phyloP scores from a whole-genome alignment of 2,797 vertebrate genomes.

The Tenualosa thibaudeaui region DNA sequence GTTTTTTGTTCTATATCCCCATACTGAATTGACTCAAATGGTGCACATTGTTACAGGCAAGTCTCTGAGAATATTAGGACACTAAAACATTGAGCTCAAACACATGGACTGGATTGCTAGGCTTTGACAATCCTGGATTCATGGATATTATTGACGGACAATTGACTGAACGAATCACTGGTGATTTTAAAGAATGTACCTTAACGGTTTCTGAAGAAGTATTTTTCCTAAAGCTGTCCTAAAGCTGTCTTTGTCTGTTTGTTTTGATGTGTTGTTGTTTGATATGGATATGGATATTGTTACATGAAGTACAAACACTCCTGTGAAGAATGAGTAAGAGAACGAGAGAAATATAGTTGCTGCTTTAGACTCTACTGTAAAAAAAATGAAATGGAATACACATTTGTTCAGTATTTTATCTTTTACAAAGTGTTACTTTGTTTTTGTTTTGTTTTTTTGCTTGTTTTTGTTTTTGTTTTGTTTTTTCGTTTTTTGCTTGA shows the following conservation, averaged over 20 bases:
- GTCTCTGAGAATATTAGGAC: not conserved
- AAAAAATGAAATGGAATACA: not conserved
- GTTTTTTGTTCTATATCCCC: not conserved
- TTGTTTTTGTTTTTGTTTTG: not conserved
- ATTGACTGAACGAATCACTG: slow-evolving; percentile 10
- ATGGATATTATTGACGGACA: not conserved
- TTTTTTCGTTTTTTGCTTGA: not conserved
- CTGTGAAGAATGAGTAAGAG: not conserved
- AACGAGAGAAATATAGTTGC: not conserved
- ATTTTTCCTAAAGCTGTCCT: not conserved
- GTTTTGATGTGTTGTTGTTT: slow-evolving; percentile 16
- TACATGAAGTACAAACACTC: slow-evolving; percentile 17
- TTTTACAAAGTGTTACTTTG: slow-evolving; percentile 9
- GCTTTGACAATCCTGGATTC: not conserved
- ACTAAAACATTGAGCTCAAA: not conserved
- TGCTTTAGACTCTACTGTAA: slow-evolving; percentile 18
- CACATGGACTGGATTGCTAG: not conserved
- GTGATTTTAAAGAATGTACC: not conserved
- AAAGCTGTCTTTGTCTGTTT: not conserved
- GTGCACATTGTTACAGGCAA: not conserved
- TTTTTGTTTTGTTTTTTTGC: not conserved
- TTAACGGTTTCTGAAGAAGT: slow-evolving; percentile 10
- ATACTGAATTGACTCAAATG: not conserved
- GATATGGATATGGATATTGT: not conserved
- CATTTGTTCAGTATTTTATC: slow-evolving; percentile 17